Evolutionary conservation across 2,888 invertebrate genomes (phyloP), one percentile per base, ranked within the genome.

Genomic region (Machimus rusticus): DNA sequence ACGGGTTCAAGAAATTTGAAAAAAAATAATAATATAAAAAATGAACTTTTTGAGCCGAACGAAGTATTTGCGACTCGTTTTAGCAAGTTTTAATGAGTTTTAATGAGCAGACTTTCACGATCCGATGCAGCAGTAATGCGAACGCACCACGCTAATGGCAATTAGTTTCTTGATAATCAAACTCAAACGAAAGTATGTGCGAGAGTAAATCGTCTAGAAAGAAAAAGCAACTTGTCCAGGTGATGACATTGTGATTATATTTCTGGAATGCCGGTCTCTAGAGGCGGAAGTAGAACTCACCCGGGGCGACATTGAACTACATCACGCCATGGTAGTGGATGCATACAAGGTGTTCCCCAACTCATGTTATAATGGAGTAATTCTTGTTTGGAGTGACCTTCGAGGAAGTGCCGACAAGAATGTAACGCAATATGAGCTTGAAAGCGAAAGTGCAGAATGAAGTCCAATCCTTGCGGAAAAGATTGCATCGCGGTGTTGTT

Each of bases 301-400:
- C 57, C 66, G n/a, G 34, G 51, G 37, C 37, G 82, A 66, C 82
- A 82, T 82, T 82, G 82, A 82, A 82, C 82, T 66, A 82, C 82
- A 66, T 82, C 57, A 34, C 37, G 39, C n/a, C 34, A 39, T 66
- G 46, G 57, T 31, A 57, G 37, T 66, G 82, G 57, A 55, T 81
- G 81, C 55, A 51, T 76, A 19, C 76, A 16, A 76, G 37, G 16
- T 57, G n/a, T 82, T 82, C 57, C 82, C 37, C 51, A 82, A 34
- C 37, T 19, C 66, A 31, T 82, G 34, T 57, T 66, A 82, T 37
- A 14, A 14, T 66, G 19, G 31, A 82, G 82, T 37, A 82, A 82
- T 82, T 82, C 57, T 57, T 39, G 57, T 14, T 31, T 82, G 37
- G 51, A 37, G 12, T 82, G 57, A 66, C 82, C 82, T 82, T 82